phyloP scores from a whole-genome alignment of 1,140 invertebrate genomes.

The Lasioglossum albipes region DNA sequence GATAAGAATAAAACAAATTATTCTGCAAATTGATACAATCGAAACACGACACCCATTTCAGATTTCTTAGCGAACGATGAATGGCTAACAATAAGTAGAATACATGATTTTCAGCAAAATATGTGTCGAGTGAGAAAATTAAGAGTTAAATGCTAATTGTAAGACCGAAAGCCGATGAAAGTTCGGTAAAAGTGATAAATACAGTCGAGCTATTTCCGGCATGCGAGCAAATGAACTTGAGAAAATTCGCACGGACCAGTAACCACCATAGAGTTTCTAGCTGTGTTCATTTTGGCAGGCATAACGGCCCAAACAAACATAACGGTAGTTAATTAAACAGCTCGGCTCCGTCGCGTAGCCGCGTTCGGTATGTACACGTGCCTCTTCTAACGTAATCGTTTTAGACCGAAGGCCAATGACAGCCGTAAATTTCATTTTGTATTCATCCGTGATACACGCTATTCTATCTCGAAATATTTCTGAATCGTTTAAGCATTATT shows the following conservation, averaged over 20 bases:
- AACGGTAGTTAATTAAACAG: constrained; percentile 77
- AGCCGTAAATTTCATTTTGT: constrained; percentile 2
- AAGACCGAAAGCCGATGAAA: constrained; percentile 8
- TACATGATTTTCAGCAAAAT: background rate
- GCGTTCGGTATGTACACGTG: constrained; percentile 27
- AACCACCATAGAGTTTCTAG: constrained; percentile 39
- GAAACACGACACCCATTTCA: no score
- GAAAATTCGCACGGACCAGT: constrained; percentile 28
- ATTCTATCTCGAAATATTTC: background rate
- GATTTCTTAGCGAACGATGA: no score
- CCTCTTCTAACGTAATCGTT: constrained; percentile 46
- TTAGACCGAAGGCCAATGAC: background rate
- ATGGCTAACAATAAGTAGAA: background rate
- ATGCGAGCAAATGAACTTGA: background rate
- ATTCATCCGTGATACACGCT: background rate
- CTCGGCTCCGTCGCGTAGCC: constrained; percentile 40
- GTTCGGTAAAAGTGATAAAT: constrained; percentile 26
- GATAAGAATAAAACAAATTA: no score
- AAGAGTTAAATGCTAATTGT: background rate
- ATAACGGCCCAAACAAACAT: constrained; percentile 79
- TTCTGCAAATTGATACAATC: no score
- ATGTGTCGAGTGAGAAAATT: background rate
- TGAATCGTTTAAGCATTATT: background rate
- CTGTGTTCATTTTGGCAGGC: constrained; percentile 76
- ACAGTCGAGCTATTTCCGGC: background rate